A percentile compares a stretch with the other conserved stretches of the same genome.
Evolutionary conservation across 2,888 invertebrate species (phyloP).

Genomic region (Chrysodeixis includens): DNA sequence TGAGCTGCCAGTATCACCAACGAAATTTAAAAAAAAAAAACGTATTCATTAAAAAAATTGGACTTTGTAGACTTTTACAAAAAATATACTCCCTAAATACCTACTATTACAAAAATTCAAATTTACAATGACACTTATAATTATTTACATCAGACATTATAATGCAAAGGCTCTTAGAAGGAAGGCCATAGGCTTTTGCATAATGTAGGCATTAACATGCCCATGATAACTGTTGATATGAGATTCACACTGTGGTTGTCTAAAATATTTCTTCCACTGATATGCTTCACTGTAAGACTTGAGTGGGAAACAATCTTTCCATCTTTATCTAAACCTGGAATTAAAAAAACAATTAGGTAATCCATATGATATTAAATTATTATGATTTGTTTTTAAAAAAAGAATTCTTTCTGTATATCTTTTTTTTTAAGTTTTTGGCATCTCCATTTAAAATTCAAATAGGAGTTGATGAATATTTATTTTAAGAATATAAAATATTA

Average conservation of each 20-base stretch:
- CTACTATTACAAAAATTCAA: slow-evolving; percentile 15
- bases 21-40: no score
- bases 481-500: no score
- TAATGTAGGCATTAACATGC: slow-evolving; percentile 91
- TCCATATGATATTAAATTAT: no score
- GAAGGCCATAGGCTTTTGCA: slow-evolving; percentile 77
- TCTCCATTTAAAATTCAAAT: no score
- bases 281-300: slow-evolving; percentile 91
- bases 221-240: slow-evolving; percentile 93
- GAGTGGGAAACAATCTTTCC: slow-evolving; percentile 93
- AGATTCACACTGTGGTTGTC: slow-evolving; percentile 97
- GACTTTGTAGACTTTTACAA: slow-evolving; percentile 13
- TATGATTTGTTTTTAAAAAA: no score
- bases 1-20: slow-evolving; percentile 13
- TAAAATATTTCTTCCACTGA: slow-evolving; percentile 93
- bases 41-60: slow-evolving; percentile 8
- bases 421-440: no score
- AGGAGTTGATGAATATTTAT: no score
- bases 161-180: slow-evolving; percentile 53
- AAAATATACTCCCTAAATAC: slow-evolving; percentile 9
- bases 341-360: not conserved
- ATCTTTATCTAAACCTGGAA: slow-evolving; percentile 91
- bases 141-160: slow-evolving; percentile 17
- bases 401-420: no score
- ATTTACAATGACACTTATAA: slow-evolving; percentile 9